A percentile compares a stretch with the other conserved stretches of the same genome.
These are phyloP conservation scores for Amphiprion percula DNA, from an alignment of 2,113 vertebrate genomes.

Conservation along the genomic window DNA sequence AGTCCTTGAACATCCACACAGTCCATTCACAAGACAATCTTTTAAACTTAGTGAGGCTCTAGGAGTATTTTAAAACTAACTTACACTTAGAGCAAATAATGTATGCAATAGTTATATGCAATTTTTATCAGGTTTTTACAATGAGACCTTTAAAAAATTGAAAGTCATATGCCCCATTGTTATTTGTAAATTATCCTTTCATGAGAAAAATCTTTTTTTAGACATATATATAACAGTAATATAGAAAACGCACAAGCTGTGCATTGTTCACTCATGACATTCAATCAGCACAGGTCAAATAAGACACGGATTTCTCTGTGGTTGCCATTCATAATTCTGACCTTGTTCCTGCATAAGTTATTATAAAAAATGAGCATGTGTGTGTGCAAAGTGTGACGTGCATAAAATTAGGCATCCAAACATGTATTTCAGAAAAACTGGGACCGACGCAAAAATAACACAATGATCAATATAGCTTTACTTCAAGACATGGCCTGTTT, in stretches of 20 bases:
- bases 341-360: background rate
- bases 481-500: background rate
- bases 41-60: background rate
- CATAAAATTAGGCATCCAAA: background rate
- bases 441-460: background rate
- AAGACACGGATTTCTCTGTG: no score
- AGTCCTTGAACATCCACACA: constrained; percentile 33
- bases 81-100: background rate
- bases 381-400: background rate
- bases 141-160: background rate
- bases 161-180: background rate
- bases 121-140: background rate
- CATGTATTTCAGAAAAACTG: background rate
- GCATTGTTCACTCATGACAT: background rate
- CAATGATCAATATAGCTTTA: background rate
- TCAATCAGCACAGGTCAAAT: background rate
- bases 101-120: no score
- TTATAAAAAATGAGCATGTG: background rate
- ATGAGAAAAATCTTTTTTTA: background rate
- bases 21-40: constrained; percentile 19
- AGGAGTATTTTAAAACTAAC: constrained; percentile 11
- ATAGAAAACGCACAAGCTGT: background rate
- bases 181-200: background rate
- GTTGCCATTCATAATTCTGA: constrained; percentile 5
- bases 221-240: background rate